These are phyloP conservation scores for Craterocephalus amniculus DNA, from an alignment of 2,797 vertebrate genomes.

Conservation along the genomic window DNA sequence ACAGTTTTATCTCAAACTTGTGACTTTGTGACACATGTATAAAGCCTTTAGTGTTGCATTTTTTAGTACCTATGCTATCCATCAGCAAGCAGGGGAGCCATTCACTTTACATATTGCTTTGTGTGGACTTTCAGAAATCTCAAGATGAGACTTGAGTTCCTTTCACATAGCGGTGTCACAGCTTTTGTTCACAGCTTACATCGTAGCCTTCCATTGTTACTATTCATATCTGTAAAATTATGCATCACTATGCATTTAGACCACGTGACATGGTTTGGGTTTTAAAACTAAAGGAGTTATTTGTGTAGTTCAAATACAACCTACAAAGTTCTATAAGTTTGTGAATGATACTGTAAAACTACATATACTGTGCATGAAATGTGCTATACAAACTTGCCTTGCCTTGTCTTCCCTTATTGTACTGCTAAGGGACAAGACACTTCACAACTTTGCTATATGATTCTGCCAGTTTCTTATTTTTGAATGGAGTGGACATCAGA, in stretches of 20 bases:
- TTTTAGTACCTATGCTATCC: background rate
- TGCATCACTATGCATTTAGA: background rate
- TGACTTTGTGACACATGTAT: background rate
- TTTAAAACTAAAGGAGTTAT: background rate
- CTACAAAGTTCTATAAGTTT: no score
- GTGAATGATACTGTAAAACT: no score
- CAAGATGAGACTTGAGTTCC: background rate
- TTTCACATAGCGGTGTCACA: background rate
- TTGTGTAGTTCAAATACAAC: no score
- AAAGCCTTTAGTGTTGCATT: background rate
- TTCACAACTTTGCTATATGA: no score
- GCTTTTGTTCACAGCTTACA: no score
- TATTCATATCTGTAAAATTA: background rate
- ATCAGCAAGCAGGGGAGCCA: background rate
- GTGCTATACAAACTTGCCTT: no score
- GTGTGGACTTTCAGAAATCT: background rate
- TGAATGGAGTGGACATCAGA: background rate
- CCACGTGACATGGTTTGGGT: no score
- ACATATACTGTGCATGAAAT: no score
- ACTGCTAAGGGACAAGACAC: no score
- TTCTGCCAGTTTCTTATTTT: background rate
- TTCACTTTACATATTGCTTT: background rate
- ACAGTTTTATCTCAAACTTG: background rate
- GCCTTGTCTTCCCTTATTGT: no score
- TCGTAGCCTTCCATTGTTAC: background rate